Base-by-base conservation (phyloP, 2,113 vertebrate species). In the Periophthalmus modestus region DNA sequence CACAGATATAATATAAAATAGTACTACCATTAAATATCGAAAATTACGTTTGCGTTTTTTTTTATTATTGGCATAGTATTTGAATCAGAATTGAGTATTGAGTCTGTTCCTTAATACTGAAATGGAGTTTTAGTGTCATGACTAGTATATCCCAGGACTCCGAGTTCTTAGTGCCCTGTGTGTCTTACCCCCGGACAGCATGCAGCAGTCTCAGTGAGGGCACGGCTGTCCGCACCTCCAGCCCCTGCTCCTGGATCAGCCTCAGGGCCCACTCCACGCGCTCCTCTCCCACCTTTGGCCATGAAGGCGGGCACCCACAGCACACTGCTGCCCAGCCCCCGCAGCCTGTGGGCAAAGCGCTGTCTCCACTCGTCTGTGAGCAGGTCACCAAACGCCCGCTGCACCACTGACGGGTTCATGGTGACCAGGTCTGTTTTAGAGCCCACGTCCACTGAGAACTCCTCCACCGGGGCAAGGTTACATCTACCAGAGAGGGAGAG, bases 281-380 rank as follows among this genome's bases (percentile, higher is more conserved):
- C 82, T 96, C 95, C 91, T 98, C 97, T n/a, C 72, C 97, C 97
- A 0, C 96, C 96, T 75, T 97, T 95, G 69, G 97, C 96, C 97
- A 98, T 98, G 91, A 99, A 99, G 0, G 97, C 97, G 0, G 97
- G 97, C 82, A 99, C 98, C 97, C 97, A 98, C 73, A 99, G 93
- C 81, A 99, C 96, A 78, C 96, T 97, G 73, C 95, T 95, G 0
- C 95, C 94, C 69, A 99, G 95, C 81, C 93, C 92, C 39, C 88
- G 95, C 1, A 99, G 94, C 3, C 97, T 94, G 48, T 93, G 94
- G 55, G 97, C 85, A 81, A 99, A 94, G 75, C 95, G 96, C 66
- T 94, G 94, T 78, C 93, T 88, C 96, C 96, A 97, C 0, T 95
- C 95, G 19, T 95, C 93, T 0, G 93, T 97, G 72, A 94, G 95